Evolutionary conservation across 2,888 invertebrate species (phyloP), one percentile per base, ranked within the genome.

Genomic region (Crocallis elinguaria): DNA sequence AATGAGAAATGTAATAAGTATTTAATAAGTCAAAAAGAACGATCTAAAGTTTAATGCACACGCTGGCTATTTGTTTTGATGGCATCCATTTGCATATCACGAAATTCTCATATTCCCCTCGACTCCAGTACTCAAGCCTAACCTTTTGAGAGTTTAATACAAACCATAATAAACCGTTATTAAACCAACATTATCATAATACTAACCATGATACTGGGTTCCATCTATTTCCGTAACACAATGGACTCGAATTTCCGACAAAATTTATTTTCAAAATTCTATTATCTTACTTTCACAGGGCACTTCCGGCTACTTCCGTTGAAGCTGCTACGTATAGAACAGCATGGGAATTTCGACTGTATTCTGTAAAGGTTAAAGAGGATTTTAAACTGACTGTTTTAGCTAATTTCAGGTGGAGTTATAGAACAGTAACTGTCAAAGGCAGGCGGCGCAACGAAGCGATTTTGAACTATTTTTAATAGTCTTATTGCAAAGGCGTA

Each of bases 271-370:
- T 49, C 59, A 23, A 60, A 64, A 64, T 60, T 62, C 68, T 69
- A 71, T 73, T 76, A 76, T 78, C 76, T 71, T 75, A 77, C 72
- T 77, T 73, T 67, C 63, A 49, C 69, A 73, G 70, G 62, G 60
- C 65, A 43, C 53, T 53, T 53, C 46, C 49, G 35, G 36, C 27
- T 12, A 23, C 36, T 35, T 21, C 30, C 42, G 36, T 21, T n/a
- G 29, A 27, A 35, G 35, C 41, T 42, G 29, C 27, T 49, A 33
- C 44, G 38, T 8, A 11, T 5, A 27, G 39, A 44, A 36, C 14
- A 12, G n/a, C 3, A 6, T 30, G 0, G 23, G 11, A 52, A 23
- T 33, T 11, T 39, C 0, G 32, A 42, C 45, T 21, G n/a, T 55
- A 42, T 50, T n/a, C 30, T 14, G 11, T n/a, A 8, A n/a, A 7